Conservation (phyloP, 2,113 vertebrate species). For the Apaloderma vittatum region DNA sequence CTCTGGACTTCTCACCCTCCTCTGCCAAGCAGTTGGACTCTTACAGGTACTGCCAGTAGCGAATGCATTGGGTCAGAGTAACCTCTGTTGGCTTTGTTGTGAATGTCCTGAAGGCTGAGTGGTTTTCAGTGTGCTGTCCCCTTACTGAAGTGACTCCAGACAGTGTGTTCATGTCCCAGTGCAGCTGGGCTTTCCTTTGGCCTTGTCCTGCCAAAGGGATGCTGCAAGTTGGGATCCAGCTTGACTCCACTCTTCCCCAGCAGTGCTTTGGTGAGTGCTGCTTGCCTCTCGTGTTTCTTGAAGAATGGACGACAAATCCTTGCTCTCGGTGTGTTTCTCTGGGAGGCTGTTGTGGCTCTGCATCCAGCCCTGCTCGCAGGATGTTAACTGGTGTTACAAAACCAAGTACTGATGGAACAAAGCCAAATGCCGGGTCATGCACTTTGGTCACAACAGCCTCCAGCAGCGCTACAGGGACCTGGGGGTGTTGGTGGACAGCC, state of each 20-base stretch:
- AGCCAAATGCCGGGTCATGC: too few species aligned
- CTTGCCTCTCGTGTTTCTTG: background rate
- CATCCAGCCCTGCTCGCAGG: background rate
- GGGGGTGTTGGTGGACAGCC: background rate
- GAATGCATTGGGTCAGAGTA: background rate
- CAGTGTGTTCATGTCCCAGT: background rate
- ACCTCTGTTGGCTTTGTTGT: background rate
- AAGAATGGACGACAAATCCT: background rate
- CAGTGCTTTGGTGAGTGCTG: background rate
- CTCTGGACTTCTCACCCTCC: background rate
- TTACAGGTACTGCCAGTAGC: background rate
- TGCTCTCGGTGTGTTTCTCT: background rate
- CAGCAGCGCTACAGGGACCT: too few species aligned
- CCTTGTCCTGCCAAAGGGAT: background rate
- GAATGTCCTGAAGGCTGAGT: background rate
- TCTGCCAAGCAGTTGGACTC: background rate
- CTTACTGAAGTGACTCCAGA: background rate
- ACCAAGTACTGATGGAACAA: too few species aligned
- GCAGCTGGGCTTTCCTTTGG: background rate
- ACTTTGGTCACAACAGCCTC: too few species aligned
- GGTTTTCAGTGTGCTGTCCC: background rate
- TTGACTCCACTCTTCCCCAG: background rate
- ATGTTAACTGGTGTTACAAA: too few species aligned
- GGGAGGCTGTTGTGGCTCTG: background rate
- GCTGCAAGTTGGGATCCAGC: background rate